phyloP scores from a whole-genome alignment of 2,113 vertebrate species.

The Bostrychus sinensis region DNA sequence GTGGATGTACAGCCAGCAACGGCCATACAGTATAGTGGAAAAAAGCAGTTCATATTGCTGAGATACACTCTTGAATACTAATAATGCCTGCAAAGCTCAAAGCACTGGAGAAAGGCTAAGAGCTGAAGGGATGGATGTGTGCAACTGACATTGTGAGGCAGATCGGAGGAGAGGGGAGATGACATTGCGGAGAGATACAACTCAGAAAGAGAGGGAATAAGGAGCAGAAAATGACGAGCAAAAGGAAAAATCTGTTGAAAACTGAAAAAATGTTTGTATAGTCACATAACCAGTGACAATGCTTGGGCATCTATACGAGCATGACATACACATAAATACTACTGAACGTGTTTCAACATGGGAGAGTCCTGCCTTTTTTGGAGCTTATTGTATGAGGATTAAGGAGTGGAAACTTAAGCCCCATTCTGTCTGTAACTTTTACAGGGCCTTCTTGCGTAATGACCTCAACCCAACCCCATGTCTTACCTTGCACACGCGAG shows the following conservation, averaged over 20 bases:
- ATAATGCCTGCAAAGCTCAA: constrained; percentile 67
- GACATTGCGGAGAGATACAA: constrained; percentile 59
- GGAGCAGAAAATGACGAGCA: constrained; percentile 35
- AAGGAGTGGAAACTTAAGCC: constrained; percentile 23
- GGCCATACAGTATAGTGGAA: constrained; percentile 29
- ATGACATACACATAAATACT: constrained; percentile 15
- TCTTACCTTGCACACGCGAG: constrained; percentile 93
- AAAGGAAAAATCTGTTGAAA: constrained; percentile 58
- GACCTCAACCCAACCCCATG: constrained; percentile 1
- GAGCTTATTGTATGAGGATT: constrained; percentile 47
- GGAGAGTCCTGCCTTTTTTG: constrained; percentile 26
- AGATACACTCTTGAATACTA: constrained; percentile 70
- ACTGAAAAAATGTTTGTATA: constrained; percentile 62
- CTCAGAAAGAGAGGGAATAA: constrained; percentile 25
- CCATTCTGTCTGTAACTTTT: constrained; percentile 14
- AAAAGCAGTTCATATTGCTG: constrained; percentile 64
- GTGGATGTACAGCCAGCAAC: constrained; percentile 26
- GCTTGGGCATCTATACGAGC: constrained; percentile 16
- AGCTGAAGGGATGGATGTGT: constrained; percentile 61
- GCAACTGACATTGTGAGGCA: constrained; percentile 70
- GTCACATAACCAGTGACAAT: constrained; percentile 36
- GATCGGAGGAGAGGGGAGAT: constrained; percentile 59
- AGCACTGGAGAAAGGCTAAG: constrained; percentile 58
- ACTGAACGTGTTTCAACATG: constrained; percentile 27
- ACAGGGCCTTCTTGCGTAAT: constrained; percentile 5